Evolutionary conservation across 2,888 invertebrate species (phyloP), one percentile per base, ranked within the genome.

Genomic region (Nineta flava): DNA sequence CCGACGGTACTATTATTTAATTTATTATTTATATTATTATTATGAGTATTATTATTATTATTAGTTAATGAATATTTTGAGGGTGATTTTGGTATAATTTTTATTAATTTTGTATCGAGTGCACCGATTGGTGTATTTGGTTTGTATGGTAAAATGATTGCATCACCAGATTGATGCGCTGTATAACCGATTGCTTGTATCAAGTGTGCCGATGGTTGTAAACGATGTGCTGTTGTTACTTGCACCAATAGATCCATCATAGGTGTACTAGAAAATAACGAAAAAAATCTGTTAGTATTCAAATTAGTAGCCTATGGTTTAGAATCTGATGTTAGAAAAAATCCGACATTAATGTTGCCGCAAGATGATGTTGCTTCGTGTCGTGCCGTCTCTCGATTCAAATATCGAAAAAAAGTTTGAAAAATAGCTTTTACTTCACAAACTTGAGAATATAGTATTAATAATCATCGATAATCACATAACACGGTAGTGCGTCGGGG

Each of bases 171-270:
- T 32, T 17, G 17, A 13, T 34, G 44, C 10, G 63, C 62, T 34
- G 63, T 61, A 62, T 64, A 66, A 47, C 78, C 80, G 52, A 79
- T 68, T 12, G 79, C 75, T 59, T 79, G 77, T 34, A 83, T 69
- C 19, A 77, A 74, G 65, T 81, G 77, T 54, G 74, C 74, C 52
- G 79, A 76, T 34, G 83, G 78, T 56, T 77, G 76, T 54, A 85
- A 70, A 62, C 79, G 78, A 63, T 80, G 74, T 45, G 75, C 72
- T 45, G 79, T 81, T 42, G 83, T 77, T 56, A 83, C 74, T 61
- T 82, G 81, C 48, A 85, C 78, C 55, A 83, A 70, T 45, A 85
- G 72, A 62, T 84, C 84, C 79, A 83, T 80, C 82, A 84, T 83
- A 34, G 83, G 83, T 19, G 81, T 82, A 62, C 83, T 83, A 68